These are phyloP conservation scores for Himalopsyche phryganea DNA, from an alignment of 1,140 invertebrate genomes.

Conservation along the genomic window DNA sequence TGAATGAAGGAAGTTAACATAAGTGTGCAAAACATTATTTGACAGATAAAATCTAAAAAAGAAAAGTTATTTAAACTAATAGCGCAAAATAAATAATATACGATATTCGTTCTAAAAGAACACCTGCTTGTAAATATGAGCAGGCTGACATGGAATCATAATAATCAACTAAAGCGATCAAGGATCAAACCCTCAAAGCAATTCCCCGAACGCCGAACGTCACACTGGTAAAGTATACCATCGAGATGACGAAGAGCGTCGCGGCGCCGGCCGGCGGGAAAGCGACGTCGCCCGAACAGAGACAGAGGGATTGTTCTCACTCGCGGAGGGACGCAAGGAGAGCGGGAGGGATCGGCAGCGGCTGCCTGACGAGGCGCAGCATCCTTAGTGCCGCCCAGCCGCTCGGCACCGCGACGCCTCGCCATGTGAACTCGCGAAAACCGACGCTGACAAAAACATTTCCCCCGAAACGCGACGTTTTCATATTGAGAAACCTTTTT, in stretches of 20 bases:
- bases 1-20: no score
- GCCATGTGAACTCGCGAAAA: conserved; percentile 16
- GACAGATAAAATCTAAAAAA: no score
- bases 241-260: conserved; percentile 8
- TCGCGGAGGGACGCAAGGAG: conserved; percentile 40
- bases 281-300: conserved; percentile 23
- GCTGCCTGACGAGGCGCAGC: conserved; percentile 36
- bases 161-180: no score
- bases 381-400: conserved; percentile 43
- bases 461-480: conserved; percentile 19
- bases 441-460: conserved; percentile 8
- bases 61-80: no score
- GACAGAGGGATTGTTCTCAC: conserved; percentile 36
- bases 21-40: no score
- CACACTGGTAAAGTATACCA: neutral
- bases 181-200: neutral
- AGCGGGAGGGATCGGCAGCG: conserved; percentile 26
- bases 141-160: no score
- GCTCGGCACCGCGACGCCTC: conserved; percentile 22
- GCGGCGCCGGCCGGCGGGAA: conserved; percentile 38
- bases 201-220: neutral
- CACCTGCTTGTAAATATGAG: no score
- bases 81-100: no score
- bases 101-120: no score
- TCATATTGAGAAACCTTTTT: conserved; percentile 17